A percentile compares a stretch with the other conserved stretches of the same genome.
phyloP scores from a whole-genome alignment of 2,888 invertebrate genomes.

The Agrotis exclamationis region DNA sequence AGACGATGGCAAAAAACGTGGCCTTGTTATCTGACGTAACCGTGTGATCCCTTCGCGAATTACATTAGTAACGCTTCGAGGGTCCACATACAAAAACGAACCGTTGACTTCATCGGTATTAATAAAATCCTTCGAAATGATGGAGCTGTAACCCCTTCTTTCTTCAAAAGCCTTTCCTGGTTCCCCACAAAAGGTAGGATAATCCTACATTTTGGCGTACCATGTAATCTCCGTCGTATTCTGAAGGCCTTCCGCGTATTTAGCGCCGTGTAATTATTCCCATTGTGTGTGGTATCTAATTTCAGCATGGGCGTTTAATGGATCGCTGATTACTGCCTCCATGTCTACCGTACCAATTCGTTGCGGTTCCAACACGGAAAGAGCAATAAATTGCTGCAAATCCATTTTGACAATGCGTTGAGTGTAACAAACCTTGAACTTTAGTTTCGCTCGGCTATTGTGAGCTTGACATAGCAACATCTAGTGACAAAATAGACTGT shows the following conservation, averaged over 20 bases:
- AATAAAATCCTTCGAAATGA: slow-evolving; percentile 30
- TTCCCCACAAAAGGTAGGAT: slow-evolving; percentile 61
- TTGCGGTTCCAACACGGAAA: slow-evolving; percentile 78
- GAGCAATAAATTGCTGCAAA: slow-evolving; percentile 71
- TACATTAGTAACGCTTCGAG: slow-evolving; percentile 69
- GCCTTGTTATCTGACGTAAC: slow-evolving; percentile 71
- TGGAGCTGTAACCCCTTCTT: neutral
- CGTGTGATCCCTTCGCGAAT: slow-evolving; percentile 67
- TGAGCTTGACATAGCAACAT: slow-evolving; percentile 60
- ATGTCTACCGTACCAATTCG: slow-evolving; percentile 73
- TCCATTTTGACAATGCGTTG: slow-evolving; percentile 72
- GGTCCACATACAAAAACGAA: slow-evolving; percentile 44
- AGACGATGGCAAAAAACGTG: slow-evolving; percentile 54
- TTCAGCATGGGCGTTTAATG: slow-evolving; percentile 84
- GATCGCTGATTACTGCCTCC: slow-evolving; percentile 74
- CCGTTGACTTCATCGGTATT: slow-evolving; percentile 38
- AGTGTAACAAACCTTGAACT: slow-evolving; percentile 79
- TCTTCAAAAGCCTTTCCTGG: neutral
- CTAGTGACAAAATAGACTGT: slow-evolving; percentile 21
- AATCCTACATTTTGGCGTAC: slow-evolving; percentile 66
- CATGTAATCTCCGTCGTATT: slow-evolving; percentile 68
- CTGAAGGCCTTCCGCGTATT: slow-evolving; percentile 74
- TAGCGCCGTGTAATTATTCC: slow-evolving; percentile 73
- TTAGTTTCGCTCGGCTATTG: slow-evolving; percentile 68
- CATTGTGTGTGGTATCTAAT: slow-evolving; percentile 78